Evolutionary conservation across 1,140 invertebrate genomes (phyloP), one percentile per base, ranked within the genome.

Genomic region (Dendrolimus punctatus): DNA sequence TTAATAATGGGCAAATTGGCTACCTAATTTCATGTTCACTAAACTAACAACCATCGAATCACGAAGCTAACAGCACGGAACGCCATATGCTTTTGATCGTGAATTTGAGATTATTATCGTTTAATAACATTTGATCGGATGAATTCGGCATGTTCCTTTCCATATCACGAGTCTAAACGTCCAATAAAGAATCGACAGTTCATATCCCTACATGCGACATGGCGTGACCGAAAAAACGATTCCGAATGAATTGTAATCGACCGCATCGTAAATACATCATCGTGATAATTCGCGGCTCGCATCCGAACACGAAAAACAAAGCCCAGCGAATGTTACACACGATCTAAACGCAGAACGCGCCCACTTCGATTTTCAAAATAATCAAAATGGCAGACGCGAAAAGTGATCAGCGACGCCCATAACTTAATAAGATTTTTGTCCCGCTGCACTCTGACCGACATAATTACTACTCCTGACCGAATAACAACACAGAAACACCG

Each of bases 351-450:
- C 38, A 58, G 53, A 62, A 51, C 56, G 44, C 40, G 46, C 46
- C 49, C 48, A 50, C 50, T 40, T 66, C 55, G 53, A 69, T 67
- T 71, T 72, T 62, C 54, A 60, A 66, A 77, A 69, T 58, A 55
- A 72, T 58, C 52, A 67, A 71, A 73, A 73, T 68, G 61, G 70
- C 66, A 56, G 64, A 67, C 60, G 68, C 71, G 62, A 76, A 77
- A 75, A 69, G 59, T 69, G 65, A 60, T 64, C 64, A 57, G 62
- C 43, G 44, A 65, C 80, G 71, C 83, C 83, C 75, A 76, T 66
- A 73, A 74, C 71, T 82, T 86, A 86, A 86, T 86, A 84, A 83
- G 83, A 80, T 84, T 86, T 73, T 72, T 72, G 75, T 76, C 66
- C 69, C 65, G 71, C 69, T 85, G 82, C 80, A 84, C 80, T 84